phyloP scores from a whole-genome alignment of 1,140 invertebrate species.

The Zaprionus gabonicus region DNA sequence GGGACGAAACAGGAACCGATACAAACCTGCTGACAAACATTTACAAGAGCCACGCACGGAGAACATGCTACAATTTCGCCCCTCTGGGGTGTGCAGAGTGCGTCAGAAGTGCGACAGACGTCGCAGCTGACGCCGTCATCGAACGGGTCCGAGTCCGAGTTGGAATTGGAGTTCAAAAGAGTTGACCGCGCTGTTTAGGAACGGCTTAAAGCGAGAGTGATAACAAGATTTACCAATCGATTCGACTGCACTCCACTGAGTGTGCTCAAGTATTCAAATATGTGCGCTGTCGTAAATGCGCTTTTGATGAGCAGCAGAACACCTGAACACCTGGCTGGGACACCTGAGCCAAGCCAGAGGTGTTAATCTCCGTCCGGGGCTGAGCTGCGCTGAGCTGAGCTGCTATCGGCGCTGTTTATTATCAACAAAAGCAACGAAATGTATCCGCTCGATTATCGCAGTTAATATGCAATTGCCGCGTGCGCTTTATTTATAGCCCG shows the following conservation, averaged over 20 bases:
- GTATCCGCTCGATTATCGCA: slow-evolving; percentile 66
- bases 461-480: slow-evolving; percentile 71
- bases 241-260: slow-evolving; percentile 63
- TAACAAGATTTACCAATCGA: slow-evolving; percentile 83
- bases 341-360: slow-evolving; percentile 30
- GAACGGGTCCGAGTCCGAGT: background rate
- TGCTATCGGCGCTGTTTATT: slow-evolving; percentile 12
- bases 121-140: background rate
- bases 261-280: slow-evolving; percentile 25
- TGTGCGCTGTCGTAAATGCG: slow-evolving; percentile 24
- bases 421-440: slow-evolving; percentile 20
- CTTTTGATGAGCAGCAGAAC: slow-evolving; percentile 26
- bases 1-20: slow-evolving; percentile 38
- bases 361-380: slow-evolving; percentile 29
- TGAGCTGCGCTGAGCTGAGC: background rate
- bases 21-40: slow-evolving; percentile 28
- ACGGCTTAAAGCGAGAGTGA: slow-evolving; percentile 70
- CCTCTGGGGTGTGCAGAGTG: slow-evolving; percentile 19
- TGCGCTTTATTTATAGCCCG: slow-evolving; percentile 70
- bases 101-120: slow-evolving; percentile 36
- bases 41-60: slow-evolving; percentile 24
- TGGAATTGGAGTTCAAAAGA: slow-evolving; percentile 60
- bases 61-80: slow-evolving; percentile 38
- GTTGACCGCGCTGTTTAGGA: slow-evolving; percentile 63
- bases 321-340: slow-evolving; percentile 7